phyloP scores from a whole-genome alignment of 2,888 invertebrate genomes.

The Melipona bicolor region DNA sequence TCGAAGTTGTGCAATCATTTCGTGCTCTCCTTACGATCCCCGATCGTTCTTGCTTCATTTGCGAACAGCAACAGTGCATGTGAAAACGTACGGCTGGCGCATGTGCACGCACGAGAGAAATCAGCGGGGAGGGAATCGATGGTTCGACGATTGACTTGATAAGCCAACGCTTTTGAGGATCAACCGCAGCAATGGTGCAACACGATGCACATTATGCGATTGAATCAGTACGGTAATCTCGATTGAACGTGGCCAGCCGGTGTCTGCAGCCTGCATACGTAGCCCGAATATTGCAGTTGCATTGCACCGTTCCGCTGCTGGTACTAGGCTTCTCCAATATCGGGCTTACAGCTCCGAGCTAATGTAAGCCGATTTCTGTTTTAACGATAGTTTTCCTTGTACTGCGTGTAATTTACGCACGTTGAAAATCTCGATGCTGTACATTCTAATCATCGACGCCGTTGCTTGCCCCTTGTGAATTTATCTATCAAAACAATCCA shows the following conservation, averaged over 20 bases:
- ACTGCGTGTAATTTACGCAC: no score
- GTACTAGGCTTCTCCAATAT: conserved; percentile 25
- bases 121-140: conserved; percentile 31
- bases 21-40: background rate
- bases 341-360: conserved; percentile 13
- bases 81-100: background rate
- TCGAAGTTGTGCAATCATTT: background rate
- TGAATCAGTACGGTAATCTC: conserved; percentile 59
- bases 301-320: conserved; percentile 12
- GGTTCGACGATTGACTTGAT: conserved; percentile 46
- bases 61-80: background rate
- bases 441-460: no score
- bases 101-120: conserved; percentile 1
- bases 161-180: conserved; percentile 49
- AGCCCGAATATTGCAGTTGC: conserved; percentile 34
- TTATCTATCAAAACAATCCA: no score
- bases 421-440: no score
- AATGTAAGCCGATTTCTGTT: conserved; percentile 38
- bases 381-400: background rate
- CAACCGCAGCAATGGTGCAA: conserved; percentile 29
- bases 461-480: no score
- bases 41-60: background rate
- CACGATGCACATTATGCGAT: conserved; percentile 56
- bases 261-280: conserved; percentile 25
- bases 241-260: conserved; percentile 49